Percentiles rank a stretch among this genome's conserved stretches.
Conservation (phyloP, 2,888 invertebrate genomes). For the Ryuthela nishihirai region DNA sequence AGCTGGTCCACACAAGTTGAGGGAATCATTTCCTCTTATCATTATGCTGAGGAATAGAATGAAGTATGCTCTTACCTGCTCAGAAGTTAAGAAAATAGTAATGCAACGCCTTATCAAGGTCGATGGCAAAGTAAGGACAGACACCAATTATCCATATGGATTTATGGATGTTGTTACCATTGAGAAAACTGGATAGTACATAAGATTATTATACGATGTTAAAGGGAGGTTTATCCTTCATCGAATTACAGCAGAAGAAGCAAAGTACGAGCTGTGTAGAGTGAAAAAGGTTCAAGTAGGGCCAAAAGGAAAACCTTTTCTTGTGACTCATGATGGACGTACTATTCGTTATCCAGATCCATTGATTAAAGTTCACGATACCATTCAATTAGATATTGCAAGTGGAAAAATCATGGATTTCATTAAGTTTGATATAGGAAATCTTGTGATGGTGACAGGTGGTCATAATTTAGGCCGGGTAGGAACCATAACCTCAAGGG, state of each 20-base stretch:
- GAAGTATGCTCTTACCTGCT: constrained; percentile 95
- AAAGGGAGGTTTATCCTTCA: constrained; percentile 98
- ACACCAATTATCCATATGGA: constrained; percentile 95
- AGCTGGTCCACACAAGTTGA: constrained; percentile 97
- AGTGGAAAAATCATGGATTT: constrained; percentile 93
- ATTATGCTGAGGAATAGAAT: constrained; percentile 95
- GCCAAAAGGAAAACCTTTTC: constrained; percentile 90
- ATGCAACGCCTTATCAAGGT: constrained; percentile 98
- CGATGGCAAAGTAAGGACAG: constrained; percentile 96
- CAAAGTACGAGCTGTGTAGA: constrained; percentile 99
- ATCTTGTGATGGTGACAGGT: constrained; percentile 99
- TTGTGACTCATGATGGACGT: constrained; percentile 95
- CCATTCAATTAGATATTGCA: constrained; percentile 91
- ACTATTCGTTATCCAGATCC: constrained; percentile 99
- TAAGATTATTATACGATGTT: constrained; percentile 96
- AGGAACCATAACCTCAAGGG: constrained; percentile 93
- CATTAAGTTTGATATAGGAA: constrained; percentile 97
- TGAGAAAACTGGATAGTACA: constrained; percentile 96
- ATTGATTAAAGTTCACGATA: constrained; percentile 92
- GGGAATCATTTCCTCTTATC: constrained; percentile 93
- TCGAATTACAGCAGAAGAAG: constrained; percentile 94
- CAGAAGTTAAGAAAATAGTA: constrained; percentile 95
- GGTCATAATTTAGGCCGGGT: constrained; percentile 99
- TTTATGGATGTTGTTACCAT: constrained; percentile 99
- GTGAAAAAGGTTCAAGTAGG: constrained; percentile 85